Evolutionary conservation across 1,140 invertebrate genomes (phyloP).

Genomic region (Neodiprion lecontei): DNA sequence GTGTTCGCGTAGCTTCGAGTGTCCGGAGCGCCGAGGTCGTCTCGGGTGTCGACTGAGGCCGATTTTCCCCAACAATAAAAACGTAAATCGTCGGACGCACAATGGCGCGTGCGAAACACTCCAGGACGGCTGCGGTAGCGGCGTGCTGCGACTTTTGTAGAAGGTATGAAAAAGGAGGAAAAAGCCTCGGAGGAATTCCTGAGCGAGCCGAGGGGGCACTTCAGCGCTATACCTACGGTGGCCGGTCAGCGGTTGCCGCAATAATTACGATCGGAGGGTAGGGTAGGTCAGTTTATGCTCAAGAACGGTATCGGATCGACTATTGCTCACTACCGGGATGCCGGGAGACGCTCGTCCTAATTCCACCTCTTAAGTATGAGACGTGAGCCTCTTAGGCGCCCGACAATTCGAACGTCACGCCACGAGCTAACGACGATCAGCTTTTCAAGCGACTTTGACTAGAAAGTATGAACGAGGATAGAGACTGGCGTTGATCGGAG

Average conservation of each 20-base stretch:
- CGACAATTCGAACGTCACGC: not conserved
- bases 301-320: not conserved
- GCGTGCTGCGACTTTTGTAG: not conserved
- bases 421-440: not conserved
- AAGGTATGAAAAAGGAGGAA: not conserved
- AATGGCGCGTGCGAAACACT: conserved; percentile 3
- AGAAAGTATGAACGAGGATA: not conserved
- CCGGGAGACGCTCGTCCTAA: not conserved
- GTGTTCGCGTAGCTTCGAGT: no score
- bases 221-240: not conserved
- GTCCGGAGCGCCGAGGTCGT: not conserved
- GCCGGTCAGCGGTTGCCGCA: not conserved
- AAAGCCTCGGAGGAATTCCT: not conserved
- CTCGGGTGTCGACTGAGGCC: not conserved
- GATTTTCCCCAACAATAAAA: conserved; percentile 1
- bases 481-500: no score
- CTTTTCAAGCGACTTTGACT: not conserved
- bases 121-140: not conserved
- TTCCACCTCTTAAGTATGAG: not conserved
- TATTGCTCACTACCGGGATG: not conserved
- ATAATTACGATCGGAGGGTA: not conserved
- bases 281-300: not conserved
- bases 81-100: not conserved
- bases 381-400: not conserved
- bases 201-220: not conserved